phyloP scores from a whole-genome alignment of 2,888 invertebrate genomes.

The Agelastica alni region DNA sequence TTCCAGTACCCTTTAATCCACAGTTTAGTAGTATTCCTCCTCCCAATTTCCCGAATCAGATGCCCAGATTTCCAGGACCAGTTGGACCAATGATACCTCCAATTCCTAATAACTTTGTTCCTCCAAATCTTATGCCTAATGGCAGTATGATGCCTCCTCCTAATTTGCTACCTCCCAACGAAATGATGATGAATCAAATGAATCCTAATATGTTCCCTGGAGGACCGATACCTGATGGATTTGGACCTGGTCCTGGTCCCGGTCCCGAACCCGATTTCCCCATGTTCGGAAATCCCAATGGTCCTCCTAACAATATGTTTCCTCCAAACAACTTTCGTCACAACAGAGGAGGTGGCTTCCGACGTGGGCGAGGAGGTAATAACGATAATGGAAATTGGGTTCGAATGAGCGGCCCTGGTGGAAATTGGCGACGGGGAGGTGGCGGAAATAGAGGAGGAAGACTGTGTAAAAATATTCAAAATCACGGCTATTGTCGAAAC shows the following conservation, averaged over 20 bases:
- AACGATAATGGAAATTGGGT: constrained; percentile 60
- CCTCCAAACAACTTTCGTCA: constrained; percentile 52
- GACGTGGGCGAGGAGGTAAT: constrained; percentile 37
- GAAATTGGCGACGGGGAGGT: constrained; percentile 59
- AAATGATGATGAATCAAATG: constrained; percentile 49
- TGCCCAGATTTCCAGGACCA: constrained; percentile 35
- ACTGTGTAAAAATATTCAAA: constrained; percentile 78
- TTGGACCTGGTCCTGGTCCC: constrained; percentile 27
- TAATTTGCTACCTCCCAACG: constrained; percentile 51
- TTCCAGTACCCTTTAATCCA: constrained; percentile 56
- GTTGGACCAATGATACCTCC: constrained; percentile 34
- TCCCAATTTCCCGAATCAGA: constrained; percentile 40
- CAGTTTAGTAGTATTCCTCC: constrained; percentile 60
- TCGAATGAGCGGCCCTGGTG: constrained; percentile 56
- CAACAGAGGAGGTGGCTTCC: constrained; percentile 44
- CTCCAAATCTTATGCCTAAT: constrained; percentile 54
- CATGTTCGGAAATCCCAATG: constrained; percentile 13
- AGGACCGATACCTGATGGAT: constrained; percentile 39
- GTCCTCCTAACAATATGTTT: constrained; percentile 31
- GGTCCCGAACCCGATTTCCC: constrained; percentile 1
- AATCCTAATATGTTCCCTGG: constrained; percentile 49
- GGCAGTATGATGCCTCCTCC: constrained; percentile 57
- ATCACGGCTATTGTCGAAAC: constrained; percentile 79
- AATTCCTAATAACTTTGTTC: constrained; percentile 47
- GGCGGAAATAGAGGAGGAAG: constrained; percentile 57